phyloP scores from a whole-genome alignment of 2,888 invertebrate genomes.

The Polymixis flavicincta region DNA sequence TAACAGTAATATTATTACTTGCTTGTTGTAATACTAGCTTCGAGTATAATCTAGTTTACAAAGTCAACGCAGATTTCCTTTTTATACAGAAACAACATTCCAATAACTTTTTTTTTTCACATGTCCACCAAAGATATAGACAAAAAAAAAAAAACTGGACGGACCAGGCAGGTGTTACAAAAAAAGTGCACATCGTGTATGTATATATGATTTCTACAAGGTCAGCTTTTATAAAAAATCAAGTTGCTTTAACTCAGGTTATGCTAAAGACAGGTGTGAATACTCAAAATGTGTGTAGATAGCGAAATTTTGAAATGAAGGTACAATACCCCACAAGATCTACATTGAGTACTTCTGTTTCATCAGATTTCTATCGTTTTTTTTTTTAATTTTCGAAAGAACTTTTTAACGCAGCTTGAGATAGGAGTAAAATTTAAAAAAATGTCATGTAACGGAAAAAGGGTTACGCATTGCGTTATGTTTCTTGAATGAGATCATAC shows the following conservation, averaged over 20 bases:
- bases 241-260: constrained; percentile 1
- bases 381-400: no score
- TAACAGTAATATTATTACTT: not conserved
- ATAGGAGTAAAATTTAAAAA: no score
- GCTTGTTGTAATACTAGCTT: not conserved
- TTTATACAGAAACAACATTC: constrained; percentile 7
- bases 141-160: not conserved
- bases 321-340: not conserved
- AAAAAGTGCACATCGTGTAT: constrained; percentile 15
- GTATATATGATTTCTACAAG: constrained; percentile 17
- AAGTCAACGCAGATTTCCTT: not conserved
- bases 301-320: not conserved
- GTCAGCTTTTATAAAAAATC: constrained; percentile 21
- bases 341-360: no score
- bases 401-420: no score
- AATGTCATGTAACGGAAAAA: no score
- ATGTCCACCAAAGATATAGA: not conserved
- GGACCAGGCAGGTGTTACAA: not conserved
- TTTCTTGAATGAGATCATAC: no score
- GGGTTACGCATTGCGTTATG: no score
- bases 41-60: not conserved
- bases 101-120: constrained; percentile 6
- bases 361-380: no score
- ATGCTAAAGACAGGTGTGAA: not conserved
- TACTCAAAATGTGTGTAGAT: not conserved